Conservation (phyloP, 2,113 vertebrate genomes). For the Heliornis fulica region DNA sequence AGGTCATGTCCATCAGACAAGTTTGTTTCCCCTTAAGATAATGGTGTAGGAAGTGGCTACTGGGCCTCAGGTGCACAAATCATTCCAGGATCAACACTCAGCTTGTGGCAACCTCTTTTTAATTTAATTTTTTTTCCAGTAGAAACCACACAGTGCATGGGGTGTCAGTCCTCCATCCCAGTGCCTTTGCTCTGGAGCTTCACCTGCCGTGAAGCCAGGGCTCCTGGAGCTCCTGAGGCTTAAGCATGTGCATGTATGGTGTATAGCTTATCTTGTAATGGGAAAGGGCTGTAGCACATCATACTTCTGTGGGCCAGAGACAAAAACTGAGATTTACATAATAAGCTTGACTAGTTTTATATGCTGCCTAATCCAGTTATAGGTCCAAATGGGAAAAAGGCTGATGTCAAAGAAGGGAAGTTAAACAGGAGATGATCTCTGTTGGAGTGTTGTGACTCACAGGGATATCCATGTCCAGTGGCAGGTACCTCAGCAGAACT, state of each 20-base stretch:
- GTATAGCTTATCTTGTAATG: not conserved
- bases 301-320: not conserved
- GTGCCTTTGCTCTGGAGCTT: not conserved
- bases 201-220: not conserved
- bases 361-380: not conserved
- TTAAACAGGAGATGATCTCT: not conserved
- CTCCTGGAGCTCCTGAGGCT: not conserved
- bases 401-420: not conserved
- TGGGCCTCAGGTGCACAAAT: not conserved
- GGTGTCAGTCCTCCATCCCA: not conserved
- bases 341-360: not conserved
- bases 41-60: not conserved
- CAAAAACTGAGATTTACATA: not conserved
- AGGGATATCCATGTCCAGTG: not conserved
- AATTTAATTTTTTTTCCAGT: not conserved
- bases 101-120: not conserved
- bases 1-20: too few relatives aligned
- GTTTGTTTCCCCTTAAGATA: not conserved
- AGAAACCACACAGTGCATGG: not conserved
- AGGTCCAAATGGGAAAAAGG: not conserved
- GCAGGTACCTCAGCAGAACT: not conserved
- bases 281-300: not conserved
- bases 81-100: not conserved
- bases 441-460: not conserved
- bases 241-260: fast-evolving